Conservation (phyloP, 2,888 invertebrate genomes). For the Philonicus albiceps region DNA sequence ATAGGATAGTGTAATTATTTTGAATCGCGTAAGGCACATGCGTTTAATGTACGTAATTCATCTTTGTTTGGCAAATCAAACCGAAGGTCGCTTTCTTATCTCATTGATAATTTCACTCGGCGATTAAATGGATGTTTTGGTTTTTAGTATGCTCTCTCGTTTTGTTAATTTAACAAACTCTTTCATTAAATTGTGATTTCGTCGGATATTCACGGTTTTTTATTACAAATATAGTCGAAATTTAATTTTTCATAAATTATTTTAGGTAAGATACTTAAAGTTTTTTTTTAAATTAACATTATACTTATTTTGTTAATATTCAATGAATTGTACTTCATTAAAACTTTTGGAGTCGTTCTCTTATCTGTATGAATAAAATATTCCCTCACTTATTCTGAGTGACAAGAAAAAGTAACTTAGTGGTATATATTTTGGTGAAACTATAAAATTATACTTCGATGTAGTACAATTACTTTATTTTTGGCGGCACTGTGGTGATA, state of each 20-base stretch:
- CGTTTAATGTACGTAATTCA: neutral
- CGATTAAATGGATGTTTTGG: neutral
- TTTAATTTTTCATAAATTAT: neutral
- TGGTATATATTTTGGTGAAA: neutral
- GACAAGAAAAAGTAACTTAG: neutral
- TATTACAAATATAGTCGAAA: neutral
- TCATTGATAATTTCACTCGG: constrained; percentile 1
- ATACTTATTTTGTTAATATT: neutral
- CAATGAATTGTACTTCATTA: neutral
- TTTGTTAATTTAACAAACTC: neutral
- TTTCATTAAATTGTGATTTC: neutral
- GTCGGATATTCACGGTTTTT: neutral
- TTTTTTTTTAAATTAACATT: neutral
- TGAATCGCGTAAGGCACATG: neutral
- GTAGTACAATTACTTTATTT: neutral
- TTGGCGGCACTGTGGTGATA: neutral
- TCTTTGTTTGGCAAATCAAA: neutral
- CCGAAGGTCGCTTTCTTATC: constrained; percentile 14
- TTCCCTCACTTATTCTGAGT: neutral
- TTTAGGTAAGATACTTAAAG: neutral
- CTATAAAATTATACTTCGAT: neutral
- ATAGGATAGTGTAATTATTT: neutral
- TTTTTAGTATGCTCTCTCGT: neutral
- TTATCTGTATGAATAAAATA: neutral
- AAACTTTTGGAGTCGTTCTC: neutral